Evolutionary conservation across 2,888 invertebrate species (phyloP), one percentile per base, ranked within the genome.

Genomic region (Microdon myrmicae): DNA sequence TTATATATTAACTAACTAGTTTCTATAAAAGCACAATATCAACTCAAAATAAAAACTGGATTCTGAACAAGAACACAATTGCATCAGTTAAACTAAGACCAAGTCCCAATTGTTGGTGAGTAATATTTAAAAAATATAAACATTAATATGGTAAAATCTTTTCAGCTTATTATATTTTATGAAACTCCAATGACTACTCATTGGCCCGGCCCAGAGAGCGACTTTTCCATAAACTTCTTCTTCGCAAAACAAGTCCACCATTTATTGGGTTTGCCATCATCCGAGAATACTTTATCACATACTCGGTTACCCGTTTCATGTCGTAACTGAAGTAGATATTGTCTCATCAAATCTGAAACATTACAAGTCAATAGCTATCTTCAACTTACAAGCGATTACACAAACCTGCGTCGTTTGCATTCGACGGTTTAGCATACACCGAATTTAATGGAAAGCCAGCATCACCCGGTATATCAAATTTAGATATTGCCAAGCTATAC

Each of bases 181-280:
- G n/a, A n/a, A n/a, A n/a, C n/a, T n/a, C n/a, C n/a, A 23, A 26
- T 45, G n/a, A 20, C 7, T 29, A 1, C 31, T 67, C 73, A 79
- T 67, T 80, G 80, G 0, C 79, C 79, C 16, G 80, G 79, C 0
- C 79, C 79, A 17, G 79, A 77, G 17, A 99, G 83, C 17, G 95
- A 95, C 79, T 98, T 98, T 79, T 99, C 99, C 97, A 99, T 98
- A 79, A 99, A 99, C 85, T 96, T 96, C 86, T 96, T 96, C 78
- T 96, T 96, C 17, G 96, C 92, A 82, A 99, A 99, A 78, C 99
- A 99, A 49, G 97, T 83, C 99, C 99, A 99, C 99, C 99, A 99
- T 82, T 99, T 99, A 77, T 93, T 95, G 5, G 98, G 96, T 75
- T 95, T 96, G 4, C 95, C 96, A 77, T 94, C 94, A 68, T 92